Evolutionary conservation across 2,888 invertebrate genomes (phyloP).

Genomic region (Caenorhabditis sp.): DNA sequence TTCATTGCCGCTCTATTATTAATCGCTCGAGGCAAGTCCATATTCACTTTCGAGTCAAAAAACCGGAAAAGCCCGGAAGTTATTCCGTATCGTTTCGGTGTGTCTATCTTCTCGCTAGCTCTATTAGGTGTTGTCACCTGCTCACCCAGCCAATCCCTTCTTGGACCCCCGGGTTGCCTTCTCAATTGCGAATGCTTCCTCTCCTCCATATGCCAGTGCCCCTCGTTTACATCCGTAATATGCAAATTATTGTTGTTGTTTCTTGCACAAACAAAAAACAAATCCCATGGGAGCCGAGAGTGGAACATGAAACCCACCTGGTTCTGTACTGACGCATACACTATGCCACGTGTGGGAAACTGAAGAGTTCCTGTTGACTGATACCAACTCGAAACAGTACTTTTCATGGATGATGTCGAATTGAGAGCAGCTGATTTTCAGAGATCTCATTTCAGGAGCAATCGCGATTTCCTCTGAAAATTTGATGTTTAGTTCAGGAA

Average conservation of each 20-base stretch:
- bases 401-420: constrained; percentile 81
- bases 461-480: constrained; percentile 72
- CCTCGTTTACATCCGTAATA: constrained; percentile 60
- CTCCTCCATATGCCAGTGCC: constrained; percentile 57
- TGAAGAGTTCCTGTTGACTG: constrained; percentile 70
- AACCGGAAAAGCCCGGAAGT: constrained; percentile 56
- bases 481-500: neutral
- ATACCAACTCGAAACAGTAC: constrained; percentile 80
- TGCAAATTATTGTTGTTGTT: constrained; percentile 66
- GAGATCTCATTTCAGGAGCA: constrained; percentile 52
- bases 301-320: constrained; percentile 68
- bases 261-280: constrained; percentile 57
- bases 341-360: constrained; percentile 78
- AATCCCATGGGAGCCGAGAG: constrained; percentile 40
- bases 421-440: constrained; percentile 73
- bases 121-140: constrained; percentile 63
- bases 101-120: neutral
- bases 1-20: constrained; percentile 58
- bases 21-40: constrained; percentile 26
- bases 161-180: constrained; percentile 19
- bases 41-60: constrained; percentile 25
- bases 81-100: constrained; percentile 49
- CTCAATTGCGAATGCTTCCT: constrained; percentile 23
- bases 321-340: constrained; percentile 80
- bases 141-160: constrained; percentile 17